phyloP scores from a whole-genome alignment of 1,140 invertebrate genomes.

The Brachystomella parvula region DNA sequence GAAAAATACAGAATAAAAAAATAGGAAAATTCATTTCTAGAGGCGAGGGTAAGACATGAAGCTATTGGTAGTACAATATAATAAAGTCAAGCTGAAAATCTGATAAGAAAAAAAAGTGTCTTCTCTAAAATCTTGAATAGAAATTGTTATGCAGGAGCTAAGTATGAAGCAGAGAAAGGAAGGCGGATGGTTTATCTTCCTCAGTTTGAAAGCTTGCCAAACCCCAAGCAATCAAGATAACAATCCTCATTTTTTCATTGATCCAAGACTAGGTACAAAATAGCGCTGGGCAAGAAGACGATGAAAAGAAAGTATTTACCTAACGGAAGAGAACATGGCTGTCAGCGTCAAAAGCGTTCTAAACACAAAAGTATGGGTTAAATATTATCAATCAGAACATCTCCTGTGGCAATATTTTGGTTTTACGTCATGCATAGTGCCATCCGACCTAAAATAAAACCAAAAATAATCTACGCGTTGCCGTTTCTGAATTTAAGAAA shows the following conservation, averaged over 20 bases:
- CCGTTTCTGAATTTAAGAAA: neutral
- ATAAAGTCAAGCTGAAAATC: neutral
- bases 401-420: neutral
- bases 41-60: neutral
- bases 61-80: neutral
- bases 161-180: no score
- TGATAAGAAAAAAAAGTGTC: neutral
- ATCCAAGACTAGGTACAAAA: neutral
- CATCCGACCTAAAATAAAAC: constrained; percentile 17
- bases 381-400: neutral
- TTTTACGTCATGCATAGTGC: constrained; percentile 20
- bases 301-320: constrained; percentile 9
- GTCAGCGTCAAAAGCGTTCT: constrained; percentile 18
- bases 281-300: neutral
- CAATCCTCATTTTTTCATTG: neutral
- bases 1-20: neutral
- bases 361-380: neutral
- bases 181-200: neutral
- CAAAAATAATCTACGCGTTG: neutral
- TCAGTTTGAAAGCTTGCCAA: neutral
- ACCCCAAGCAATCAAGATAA: neutral
- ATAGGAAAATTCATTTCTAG: neutral
- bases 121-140: neutral
- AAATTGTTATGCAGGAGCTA: neutral
- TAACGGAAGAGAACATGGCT: constrained; percentile 21